These are phyloP conservation scores for Trochalopteron elliotii DNA, from an alignment of 2,113 vertebrate species.

Conservation along the genomic window DNA sequence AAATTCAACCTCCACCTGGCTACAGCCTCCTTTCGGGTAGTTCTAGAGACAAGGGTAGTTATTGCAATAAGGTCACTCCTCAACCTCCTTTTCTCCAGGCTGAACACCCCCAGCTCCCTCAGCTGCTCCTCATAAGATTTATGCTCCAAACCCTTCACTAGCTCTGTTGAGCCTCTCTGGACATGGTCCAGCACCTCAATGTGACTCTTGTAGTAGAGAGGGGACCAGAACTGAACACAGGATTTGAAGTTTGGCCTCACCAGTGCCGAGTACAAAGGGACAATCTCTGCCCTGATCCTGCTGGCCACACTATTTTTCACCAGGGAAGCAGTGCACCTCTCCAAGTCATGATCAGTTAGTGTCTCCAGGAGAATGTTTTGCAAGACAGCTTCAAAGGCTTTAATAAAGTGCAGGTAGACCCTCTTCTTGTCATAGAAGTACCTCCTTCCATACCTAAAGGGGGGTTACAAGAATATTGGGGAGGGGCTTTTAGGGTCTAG, in stretches of 20 bases:
- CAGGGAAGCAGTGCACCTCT: background rate
- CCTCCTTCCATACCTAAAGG: background rate
- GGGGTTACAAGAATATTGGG: background rate
- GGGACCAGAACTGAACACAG: background rate
- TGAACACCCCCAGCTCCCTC: background rate
- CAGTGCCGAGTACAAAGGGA: rapidly evolving
- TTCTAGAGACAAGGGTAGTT: background rate
- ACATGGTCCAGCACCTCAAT: rapidly evolving
- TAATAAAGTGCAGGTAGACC: background rate
- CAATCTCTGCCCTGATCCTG: background rate
- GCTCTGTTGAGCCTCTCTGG: background rate
- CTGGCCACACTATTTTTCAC: background rate
- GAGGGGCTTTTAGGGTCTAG: background rate
- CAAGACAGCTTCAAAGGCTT: background rate
- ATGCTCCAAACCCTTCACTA: background rate
- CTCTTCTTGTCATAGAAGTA: background rate
- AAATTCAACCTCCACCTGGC: background rate
- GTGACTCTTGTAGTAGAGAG: too few relatives aligned
- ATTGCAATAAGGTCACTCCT: background rate
- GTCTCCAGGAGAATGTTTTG: background rate
- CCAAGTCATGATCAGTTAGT: background rate
- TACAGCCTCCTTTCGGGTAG: background rate
- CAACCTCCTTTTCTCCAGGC: background rate
- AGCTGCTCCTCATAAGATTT: background rate
- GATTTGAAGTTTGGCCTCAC: background rate